A percentile compares a stretch with the other conserved stretches of the same genome.
Conservation (phyloP, 2,888 invertebrate genomes). For the Trissolcus brochymenae region DNA sequence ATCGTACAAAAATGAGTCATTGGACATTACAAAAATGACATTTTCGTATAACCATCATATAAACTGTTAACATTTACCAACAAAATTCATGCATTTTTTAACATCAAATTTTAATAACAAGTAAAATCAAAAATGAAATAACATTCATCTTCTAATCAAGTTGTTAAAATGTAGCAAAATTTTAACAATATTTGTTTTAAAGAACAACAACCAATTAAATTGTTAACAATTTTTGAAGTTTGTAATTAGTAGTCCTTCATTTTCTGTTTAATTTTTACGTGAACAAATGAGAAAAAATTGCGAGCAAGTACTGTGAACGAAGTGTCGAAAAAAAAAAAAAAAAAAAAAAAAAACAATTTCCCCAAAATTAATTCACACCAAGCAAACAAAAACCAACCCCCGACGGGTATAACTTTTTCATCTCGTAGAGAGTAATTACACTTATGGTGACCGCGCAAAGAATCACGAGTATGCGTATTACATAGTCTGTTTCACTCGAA, state of each 20-base stretch:
- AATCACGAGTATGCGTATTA: slow-evolving; percentile 63
- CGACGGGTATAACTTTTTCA: too few species aligned
- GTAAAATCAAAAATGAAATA: too few species aligned
- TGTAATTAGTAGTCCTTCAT: too few species aligned
- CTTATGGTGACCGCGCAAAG: slow-evolving; percentile 38
- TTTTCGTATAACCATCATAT: background rate
- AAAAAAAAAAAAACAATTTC: slow-evolving; percentile 14
- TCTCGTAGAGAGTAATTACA: slow-evolving; percentile 51
- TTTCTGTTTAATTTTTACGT: too few species aligned
- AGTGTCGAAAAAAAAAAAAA: slow-evolving; percentile 9
- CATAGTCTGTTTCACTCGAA: slow-evolving; percentile 71
- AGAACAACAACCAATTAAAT: too few species aligned
- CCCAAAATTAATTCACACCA: slow-evolving; percentile 16
- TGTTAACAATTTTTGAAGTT: too few species aligned
- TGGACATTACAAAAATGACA: background rate
- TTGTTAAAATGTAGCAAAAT: too few species aligned
- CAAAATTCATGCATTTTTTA: background rate
- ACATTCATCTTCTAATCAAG: too few species aligned
- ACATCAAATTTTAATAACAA: too few species aligned
- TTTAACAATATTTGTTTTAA: too few species aligned
- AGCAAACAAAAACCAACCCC: too few species aligned
- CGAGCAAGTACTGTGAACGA: background rate
- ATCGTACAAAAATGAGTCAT: background rate
- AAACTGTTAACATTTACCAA: background rate
- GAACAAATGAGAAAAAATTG: too few species aligned